Conservation (phyloP, 2,113 vertebrate species). For the Dasyornis broadbenti region DNA sequence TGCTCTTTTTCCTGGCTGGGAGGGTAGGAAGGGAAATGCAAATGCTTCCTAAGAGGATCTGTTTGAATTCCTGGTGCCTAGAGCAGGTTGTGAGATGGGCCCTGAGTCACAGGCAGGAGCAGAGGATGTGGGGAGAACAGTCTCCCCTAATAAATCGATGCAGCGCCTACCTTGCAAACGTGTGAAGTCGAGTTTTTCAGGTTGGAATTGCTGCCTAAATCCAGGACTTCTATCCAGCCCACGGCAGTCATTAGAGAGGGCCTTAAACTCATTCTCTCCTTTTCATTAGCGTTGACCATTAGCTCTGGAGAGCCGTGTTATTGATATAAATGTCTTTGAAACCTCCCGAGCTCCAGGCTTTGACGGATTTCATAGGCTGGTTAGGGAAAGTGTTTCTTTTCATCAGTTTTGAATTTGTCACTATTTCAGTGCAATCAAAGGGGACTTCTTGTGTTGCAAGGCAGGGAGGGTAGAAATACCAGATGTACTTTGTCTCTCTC, state of each 20-base stretch:
- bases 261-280: constrained; percentile 52
- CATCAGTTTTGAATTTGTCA: constrained; percentile 50
- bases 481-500: constrained; percentile 46
- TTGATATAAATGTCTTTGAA: constrained; percentile 60
- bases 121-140: background rate
- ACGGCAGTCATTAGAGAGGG: constrained; percentile 35
- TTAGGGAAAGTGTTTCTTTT: constrained; percentile 32
- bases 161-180: background rate
- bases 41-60: background rate
- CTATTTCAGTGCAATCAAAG: constrained; percentile 31
- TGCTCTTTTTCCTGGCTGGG: background rate
- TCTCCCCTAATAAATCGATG: background rate
- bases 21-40: background rate
- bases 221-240: background rate
- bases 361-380: background rate
- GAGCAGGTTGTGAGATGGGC: background rate
- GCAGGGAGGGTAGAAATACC: constrained; percentile 31
- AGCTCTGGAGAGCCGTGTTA: constrained; percentile 13
- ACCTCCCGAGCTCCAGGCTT: constrained; percentile 18
- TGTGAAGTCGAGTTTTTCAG: background rate
- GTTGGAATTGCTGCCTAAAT: background rate
- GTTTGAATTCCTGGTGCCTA: background rate
- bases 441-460: constrained; percentile 20
- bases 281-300: constrained; percentile 53
- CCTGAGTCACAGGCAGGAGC: background rate